Base-by-base conservation (phyloP, 2,113 vertebrate species). In the Gymnobelideus leadbeateri region DNA sequence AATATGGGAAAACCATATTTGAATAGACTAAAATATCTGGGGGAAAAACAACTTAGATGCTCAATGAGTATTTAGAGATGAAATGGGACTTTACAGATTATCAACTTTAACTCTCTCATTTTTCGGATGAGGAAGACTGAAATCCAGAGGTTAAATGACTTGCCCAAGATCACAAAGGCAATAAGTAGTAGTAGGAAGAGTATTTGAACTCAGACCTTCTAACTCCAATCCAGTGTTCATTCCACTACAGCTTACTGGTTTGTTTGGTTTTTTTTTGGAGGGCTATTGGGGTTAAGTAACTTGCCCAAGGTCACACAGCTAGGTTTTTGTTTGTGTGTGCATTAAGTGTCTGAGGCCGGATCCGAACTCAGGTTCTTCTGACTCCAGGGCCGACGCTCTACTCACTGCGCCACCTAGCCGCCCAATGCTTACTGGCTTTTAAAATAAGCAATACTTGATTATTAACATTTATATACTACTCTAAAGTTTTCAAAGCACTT, bases 401-500 rank as follows among this genome's bases (percentile, higher is more conserved):
- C n/a, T n/a, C n/a, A n/a, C n/a, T n/a, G n/a, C n/a, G n/a, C n/a
- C n/a, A n/a, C n/a, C n/a, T n/a, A n/a, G n/a, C n/a, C n/a, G n/a
- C n/a, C n/a, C n/a, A n/a, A n/a, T n/a, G 11, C 57, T 68, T 68
- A 37, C 12, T 37, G 57, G 28, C 11, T 31, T 68, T 68, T 61
- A 31, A 61, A 61, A 61, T 57, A 28, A 57, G 9, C 10, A 57
- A 28, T 23, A 53, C 2, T 57, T 61, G 31, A 31, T 68, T 14
- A 68, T 11, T 14, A 84, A 94, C 43, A 96, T 4, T 89, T 47
- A 91, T 2, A 77, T 2, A 92, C 68, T 7, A 92, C 43, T 93
- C 31, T 68, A 68, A 28, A 77, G 37, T 92, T 89, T 55, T 91
- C 21, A 95, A 95, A 94, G 57, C 8, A 43, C 37, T 52, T 91